Evolutionary conservation across 2,113 vertebrate species (phyloP).

Genomic region (Delphinapterus leucas): DNA sequence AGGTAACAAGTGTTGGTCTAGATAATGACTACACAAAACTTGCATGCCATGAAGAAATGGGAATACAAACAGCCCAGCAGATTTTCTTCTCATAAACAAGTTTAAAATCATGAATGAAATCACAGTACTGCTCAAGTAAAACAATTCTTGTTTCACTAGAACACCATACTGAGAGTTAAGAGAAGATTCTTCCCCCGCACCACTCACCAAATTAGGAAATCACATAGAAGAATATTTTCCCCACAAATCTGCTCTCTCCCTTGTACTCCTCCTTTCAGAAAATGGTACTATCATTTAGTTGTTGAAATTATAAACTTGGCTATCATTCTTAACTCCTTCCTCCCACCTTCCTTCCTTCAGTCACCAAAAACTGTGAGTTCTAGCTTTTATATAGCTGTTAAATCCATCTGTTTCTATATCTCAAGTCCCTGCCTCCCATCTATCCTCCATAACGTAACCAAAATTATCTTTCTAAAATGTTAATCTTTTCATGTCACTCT

Average conservation of each 20-base stretch:
- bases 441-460: background rate
- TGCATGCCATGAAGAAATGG: background rate
- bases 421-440: background rate
- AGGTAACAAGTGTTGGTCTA: background rate
- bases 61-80: background rate
- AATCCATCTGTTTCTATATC: background rate
- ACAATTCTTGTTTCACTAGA: background rate
- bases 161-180: background rate
- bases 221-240: background rate
- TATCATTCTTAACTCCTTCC: background rate
- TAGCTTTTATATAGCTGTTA: background rate
- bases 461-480: background rate
- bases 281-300: background rate
- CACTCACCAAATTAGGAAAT: background rate
- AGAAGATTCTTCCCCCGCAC: background rate
- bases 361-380: background rate
- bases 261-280: background rate
- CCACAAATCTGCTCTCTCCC: background rate
- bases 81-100: background rate
- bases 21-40: background rate
- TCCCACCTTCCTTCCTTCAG: background rate
- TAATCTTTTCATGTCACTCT: background rate
- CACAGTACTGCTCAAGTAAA: slow-evolving; percentile 1
- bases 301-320: background rate
- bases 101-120: background rate